These are phyloP conservation scores for Columba guinea DNA, from an alignment of 2,797 vertebrate species.

Conservation along the genomic window DNA sequence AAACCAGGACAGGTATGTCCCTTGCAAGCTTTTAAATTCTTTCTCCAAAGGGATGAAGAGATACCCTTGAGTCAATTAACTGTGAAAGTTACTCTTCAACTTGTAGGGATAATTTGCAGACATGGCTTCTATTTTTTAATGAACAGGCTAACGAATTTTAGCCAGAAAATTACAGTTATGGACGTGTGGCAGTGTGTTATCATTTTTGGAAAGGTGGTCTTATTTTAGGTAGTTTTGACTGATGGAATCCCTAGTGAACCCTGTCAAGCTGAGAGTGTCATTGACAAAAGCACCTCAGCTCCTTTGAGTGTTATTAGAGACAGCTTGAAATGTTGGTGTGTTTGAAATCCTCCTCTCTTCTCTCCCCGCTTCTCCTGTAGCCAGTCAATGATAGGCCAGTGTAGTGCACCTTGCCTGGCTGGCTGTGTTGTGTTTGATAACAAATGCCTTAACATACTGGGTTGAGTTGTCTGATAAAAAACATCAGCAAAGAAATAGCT, in stretches of 20 bases:
- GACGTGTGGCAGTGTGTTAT: background rate
- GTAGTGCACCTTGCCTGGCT: background rate
- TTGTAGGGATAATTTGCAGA: background rate
- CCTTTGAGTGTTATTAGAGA: background rate
- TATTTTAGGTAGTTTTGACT: background rate
- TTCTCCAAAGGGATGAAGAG: background rate
- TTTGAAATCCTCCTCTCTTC: background rate
- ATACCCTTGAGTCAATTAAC: background rate
- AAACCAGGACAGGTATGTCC: background rate
- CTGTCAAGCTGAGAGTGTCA: background rate
- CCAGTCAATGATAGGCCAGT: background rate
- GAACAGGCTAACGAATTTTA: background rate
- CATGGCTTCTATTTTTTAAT: background rate
- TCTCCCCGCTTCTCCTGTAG: background rate
- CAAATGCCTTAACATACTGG: background rate
- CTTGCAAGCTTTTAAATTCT: background rate
- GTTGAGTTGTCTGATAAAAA: background rate
- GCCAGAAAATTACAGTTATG: background rate
- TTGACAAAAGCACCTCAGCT: background rate
- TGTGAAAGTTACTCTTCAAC: background rate
- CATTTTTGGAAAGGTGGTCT: background rate
- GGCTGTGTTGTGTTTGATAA: background rate
- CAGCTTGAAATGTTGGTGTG: background rate
- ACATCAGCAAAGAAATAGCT: background rate
- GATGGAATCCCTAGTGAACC: background rate